Evolutionary conservation across 2,888 invertebrate species (phyloP).

Genomic region (Aethes cnicana): DNA sequence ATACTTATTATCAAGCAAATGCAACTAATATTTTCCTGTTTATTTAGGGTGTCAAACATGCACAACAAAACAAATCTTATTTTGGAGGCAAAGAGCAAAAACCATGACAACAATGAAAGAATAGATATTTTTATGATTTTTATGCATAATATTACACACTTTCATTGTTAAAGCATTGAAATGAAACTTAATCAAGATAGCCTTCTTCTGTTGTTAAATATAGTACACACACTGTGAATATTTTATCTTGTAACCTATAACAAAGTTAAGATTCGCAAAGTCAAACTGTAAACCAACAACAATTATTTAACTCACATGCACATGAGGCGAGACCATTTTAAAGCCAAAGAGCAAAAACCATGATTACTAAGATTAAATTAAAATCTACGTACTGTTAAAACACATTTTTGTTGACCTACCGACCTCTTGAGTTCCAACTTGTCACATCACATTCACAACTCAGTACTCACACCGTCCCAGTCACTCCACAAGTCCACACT

Average conservation of each 20-base stretch:
- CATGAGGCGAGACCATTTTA: constrained; percentile 56
- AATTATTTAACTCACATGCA: constrained; percentile 63
- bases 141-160: no score
- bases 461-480: neutral
- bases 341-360: constrained; percentile 73
- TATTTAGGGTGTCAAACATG: no score
- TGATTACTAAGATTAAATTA: constrained; percentile 44
- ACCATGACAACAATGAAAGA: neutral
- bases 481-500: neutral
- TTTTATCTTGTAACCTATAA: constrained; percentile 3
- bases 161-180: no score
- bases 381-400: constrained; percentile 56
- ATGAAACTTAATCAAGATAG: no score
- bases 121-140: no score
- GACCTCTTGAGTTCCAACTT: constrained; percentile 48
- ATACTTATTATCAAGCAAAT: no score
- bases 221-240: no score
- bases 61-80: neutral
- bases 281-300: constrained; percentile 27
- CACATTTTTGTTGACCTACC: constrained; percentile 65
- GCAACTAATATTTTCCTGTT: no score
- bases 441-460: neutral
- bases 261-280: constrained; percentile 1
- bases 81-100: constrained; percentile 13
- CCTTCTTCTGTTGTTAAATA: no score